These are phyloP conservation scores for Stenodema calcarata DNA, from an alignment of 2,888 invertebrate species.

Conservation along the genomic window DNA sequence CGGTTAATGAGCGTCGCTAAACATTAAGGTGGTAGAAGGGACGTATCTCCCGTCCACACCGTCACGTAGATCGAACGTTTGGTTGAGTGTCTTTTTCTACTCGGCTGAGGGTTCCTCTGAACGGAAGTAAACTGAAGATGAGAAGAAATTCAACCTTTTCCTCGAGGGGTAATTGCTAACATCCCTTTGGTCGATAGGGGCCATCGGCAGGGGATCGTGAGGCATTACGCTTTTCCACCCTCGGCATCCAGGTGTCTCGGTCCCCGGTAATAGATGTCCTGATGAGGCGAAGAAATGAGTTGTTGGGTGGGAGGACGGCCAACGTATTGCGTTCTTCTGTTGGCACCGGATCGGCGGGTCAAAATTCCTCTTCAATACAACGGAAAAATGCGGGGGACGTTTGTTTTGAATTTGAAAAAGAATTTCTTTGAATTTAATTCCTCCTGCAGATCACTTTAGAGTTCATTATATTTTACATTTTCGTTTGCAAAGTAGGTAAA, in stretches of 20 bases:
- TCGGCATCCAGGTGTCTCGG: background rate
- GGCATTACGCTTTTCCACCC: background rate
- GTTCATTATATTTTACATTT: too few species aligned
- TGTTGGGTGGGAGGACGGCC: background rate
- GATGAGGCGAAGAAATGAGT: conserved; percentile 18
- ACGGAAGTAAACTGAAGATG: conserved; percentile 3
- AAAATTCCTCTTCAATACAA: background rate
- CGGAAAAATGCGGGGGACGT: background rate
- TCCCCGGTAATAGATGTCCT: conserved; percentile 14
- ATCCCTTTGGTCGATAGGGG: background rate
- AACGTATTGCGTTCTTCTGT: conserved; percentile 1
- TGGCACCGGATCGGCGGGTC: background rate
- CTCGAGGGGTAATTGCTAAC: background rate
- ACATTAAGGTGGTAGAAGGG: background rate
- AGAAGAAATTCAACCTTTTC: background rate
- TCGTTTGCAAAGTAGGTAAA: too few species aligned
- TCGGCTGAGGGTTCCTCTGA: background rate
- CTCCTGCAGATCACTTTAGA: too few species aligned
- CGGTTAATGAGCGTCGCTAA: background rate
- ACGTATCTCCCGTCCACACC: background rate
- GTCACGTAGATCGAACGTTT: background rate
- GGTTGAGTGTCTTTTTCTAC: background rate
- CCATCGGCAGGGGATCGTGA: background rate
- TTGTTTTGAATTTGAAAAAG: background rate
- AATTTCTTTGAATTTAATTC: too few species aligned